Evolutionary conservation across 1,140 invertebrate genomes (phyloP).

Genomic region (Centruroides sculpturatus): DNA sequence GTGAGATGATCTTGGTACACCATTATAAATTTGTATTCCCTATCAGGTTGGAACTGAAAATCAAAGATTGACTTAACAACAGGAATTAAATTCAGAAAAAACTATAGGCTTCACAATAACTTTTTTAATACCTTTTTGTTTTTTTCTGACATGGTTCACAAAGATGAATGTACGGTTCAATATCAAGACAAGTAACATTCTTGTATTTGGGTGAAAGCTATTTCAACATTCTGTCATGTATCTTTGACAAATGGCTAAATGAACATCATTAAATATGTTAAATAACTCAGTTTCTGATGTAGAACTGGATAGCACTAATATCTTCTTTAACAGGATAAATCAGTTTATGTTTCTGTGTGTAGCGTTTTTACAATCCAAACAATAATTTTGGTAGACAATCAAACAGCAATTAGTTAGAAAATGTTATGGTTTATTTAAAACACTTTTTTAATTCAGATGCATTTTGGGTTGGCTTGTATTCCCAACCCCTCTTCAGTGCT

Average conservation of each 20-base stretch:
- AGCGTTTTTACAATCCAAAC: too few relatives aligned
- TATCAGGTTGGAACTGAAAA: conserved; percentile 28
- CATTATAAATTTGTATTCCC: conserved; percentile 29
- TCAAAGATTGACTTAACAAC: conserved; percentile 29
- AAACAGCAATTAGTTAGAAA: too few relatives aligned
- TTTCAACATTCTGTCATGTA: too few relatives aligned
- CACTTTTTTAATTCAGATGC: too few relatives aligned
- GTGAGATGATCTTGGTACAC: conserved; percentile 34
- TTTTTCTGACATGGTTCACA: conserved; percentile 1
- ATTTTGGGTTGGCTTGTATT: too few relatives aligned
- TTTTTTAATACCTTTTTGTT: conserved; percentile 1
- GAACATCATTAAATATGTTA: conserved; percentile 3
- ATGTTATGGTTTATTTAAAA: too few relatives aligned
- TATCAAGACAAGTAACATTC: not conserved
- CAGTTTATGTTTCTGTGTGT: too few relatives aligned
- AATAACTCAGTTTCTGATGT: conserved; percentile 1
- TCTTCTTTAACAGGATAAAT: conserved; percentile 3
- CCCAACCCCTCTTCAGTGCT: too few relatives aligned
- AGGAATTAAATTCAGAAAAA: not conserved
- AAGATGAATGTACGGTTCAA: conserved; percentile 2
- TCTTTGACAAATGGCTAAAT: conserved; percentile 1
- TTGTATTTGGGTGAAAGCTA: conserved; percentile 4
- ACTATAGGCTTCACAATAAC: conserved; percentile 1
- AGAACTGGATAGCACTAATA: not conserved
- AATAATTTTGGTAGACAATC: too few relatives aligned